These are phyloP conservation scores for Lepus europaeus DNA, from an alignment of 2,113 vertebrate genomes.

Conservation along the genomic window DNA sequence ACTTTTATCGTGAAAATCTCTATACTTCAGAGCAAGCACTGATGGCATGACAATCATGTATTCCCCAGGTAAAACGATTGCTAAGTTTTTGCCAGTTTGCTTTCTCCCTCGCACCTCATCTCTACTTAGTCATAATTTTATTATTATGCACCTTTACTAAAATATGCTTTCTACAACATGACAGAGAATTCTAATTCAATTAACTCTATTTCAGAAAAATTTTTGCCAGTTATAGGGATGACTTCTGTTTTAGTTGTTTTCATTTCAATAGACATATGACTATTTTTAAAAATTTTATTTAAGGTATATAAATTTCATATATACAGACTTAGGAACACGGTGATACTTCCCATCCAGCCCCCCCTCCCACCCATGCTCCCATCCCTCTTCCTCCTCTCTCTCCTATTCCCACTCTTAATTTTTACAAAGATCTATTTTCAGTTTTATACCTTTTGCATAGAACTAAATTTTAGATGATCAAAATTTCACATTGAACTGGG, in stretches of 20 bases:
- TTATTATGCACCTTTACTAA: background rate
- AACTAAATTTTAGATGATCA: constrained; percentile 14
- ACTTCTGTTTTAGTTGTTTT: background rate
- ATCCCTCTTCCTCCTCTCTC: too few species aligned
- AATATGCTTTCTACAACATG: background rate
- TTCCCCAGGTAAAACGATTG: background rate
- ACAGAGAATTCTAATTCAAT: background rate
- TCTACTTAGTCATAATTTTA: background rate
- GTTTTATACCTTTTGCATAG: background rate
- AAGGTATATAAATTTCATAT: too few species aligned
- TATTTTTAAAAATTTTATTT: too few species aligned
- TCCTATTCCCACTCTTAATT: too few species aligned
- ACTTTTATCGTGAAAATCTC: constrained; percentile 45
- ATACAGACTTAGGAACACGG: too few species aligned
- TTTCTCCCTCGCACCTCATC: background rate
- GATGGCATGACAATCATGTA: background rate
- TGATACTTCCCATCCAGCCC: too few species aligned
- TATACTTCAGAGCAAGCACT: constrained; percentile 17
- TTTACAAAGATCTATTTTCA: too few species aligned
- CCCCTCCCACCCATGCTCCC: too few species aligned
- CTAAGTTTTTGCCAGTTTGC: constrained; percentile 48
- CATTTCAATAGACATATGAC: background rate
- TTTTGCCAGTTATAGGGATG: background rate
- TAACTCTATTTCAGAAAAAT: background rate
- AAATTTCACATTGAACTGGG: constrained; percentile 11